Conservation (phyloP, 2,113 vertebrate genomes). For the Mobula birostris region DNA sequence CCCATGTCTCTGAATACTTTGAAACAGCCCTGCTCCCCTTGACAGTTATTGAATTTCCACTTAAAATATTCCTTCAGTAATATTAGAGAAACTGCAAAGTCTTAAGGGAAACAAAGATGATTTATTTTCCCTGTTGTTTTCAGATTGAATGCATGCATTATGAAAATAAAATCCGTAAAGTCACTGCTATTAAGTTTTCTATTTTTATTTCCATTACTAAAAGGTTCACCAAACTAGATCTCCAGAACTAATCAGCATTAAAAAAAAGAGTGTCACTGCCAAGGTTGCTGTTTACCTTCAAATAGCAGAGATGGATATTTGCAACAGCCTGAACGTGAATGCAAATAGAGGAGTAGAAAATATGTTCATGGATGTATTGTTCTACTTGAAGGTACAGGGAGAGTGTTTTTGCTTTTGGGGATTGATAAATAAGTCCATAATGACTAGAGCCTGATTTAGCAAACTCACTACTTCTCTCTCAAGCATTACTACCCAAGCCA, state of each 20-base stretch:
- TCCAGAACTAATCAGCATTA: not conserved
- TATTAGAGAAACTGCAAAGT: conserved; percentile 15
- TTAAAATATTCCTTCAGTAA: not conserved
- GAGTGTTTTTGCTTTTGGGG: too few relatives aligned
- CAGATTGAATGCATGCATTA: conserved; percentile 11
- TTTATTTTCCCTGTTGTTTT: conserved; percentile 24
- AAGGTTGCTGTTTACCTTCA: not conserved
- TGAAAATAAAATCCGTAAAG: conserved; percentile 2
- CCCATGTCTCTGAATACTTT: not conserved
- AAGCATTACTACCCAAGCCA: not conserved
- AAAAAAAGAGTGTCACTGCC: not conserved
- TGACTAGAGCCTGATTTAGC: not conserved
- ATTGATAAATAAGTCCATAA: not conserved
- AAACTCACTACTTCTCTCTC: not conserved
- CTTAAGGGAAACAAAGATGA: conserved; percentile 16
- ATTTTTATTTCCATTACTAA: conserved; percentile 6
- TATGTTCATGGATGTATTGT: not conserved
- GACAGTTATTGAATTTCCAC: not conserved
- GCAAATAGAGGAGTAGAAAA: not conserved
- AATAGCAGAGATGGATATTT: not conserved
- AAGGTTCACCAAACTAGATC: not conserved
- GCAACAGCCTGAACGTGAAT: not conserved
- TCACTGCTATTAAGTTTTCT: conserved; percentile 28
- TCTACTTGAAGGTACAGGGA: not conserved
- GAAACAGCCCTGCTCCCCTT: not conserved